These are phyloP conservation scores for Microchirus variegatus DNA, from an alignment of 2,797 vertebrate genomes.

Conservation along the genomic window DNA sequence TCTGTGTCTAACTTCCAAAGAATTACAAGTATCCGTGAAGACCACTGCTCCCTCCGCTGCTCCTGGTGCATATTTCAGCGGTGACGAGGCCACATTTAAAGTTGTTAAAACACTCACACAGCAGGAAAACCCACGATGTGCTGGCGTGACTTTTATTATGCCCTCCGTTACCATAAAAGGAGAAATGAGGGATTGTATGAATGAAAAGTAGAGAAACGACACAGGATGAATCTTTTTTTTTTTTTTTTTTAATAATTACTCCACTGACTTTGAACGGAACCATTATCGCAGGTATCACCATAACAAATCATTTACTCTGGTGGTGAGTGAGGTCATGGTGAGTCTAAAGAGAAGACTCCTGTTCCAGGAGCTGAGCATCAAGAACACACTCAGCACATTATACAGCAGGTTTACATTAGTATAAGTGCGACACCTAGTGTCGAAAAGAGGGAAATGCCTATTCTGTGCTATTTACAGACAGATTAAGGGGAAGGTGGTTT, in stretches of 20 bases:
- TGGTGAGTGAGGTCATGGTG: background rate
- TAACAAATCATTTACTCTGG: background rate
- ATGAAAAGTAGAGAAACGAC: background rate
- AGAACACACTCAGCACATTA: background rate
- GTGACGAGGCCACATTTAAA: constrained; percentile 45
- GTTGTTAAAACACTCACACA: constrained; percentile 35
- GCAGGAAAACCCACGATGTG: constrained; percentile 20
- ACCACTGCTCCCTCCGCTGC: constrained; percentile 35
- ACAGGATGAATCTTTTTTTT: background rate
- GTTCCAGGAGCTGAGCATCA: background rate
- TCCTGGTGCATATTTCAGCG: constrained; percentile 47
- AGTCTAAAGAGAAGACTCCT: background rate
- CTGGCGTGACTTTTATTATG: constrained; percentile 25
- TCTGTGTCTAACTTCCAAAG: background rate
- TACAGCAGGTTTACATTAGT: background rate
- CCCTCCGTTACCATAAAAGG: constrained; percentile 65
- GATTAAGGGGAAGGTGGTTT: too few relatives aligned
- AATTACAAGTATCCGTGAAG: constrained; percentile 37
- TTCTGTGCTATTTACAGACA: background rate
- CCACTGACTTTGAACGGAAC: background rate
- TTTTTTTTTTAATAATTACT: background rate
- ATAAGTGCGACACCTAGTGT: constrained; percentile 50
- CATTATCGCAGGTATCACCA: background rate
- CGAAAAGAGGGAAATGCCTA: background rate
- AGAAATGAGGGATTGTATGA: constrained; percentile 9